A percentile compares a stretch with the other conserved stretches of the same genome.
Evolutionary conservation across 2,888 invertebrate genomes (phyloP).

Genomic region (Eupelmus urozonus): DNA sequence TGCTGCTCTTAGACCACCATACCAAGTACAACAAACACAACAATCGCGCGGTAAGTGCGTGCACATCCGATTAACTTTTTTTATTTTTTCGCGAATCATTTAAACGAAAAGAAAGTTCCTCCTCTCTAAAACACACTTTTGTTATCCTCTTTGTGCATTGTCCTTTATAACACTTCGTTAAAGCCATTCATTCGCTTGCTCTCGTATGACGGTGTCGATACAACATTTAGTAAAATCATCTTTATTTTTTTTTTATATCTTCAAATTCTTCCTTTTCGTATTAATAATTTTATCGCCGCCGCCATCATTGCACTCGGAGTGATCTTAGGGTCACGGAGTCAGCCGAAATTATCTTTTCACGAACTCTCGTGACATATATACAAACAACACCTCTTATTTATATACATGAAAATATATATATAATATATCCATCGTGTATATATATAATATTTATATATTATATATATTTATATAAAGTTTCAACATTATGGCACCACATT

Average conservation of each 20-base stretch:
- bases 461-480: slow-evolving; percentile 73
- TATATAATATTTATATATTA: slow-evolving; percentile 63
- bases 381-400: slow-evolving; percentile 76
- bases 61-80: slow-evolving; percentile 42
- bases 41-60: slow-evolving; percentile 62
- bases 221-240: slow-evolving; percentile 35
- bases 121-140: slow-evolving; percentile 17
- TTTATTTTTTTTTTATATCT: slow-evolving; percentile 12
- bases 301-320: slow-evolving; percentile 57
- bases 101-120: slow-evolving; percentile 34
- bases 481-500: slow-evolving; percentile 75
- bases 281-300: slow-evolving; percentile 34
- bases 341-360: slow-evolving; percentile 3
- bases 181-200: slow-evolving; percentile 54
- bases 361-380: slow-evolving; percentile 70
- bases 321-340: slow-evolving; percentile 50
- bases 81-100: slow-evolving; percentile 5
- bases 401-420: slow-evolving; percentile 64
- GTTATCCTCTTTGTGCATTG: slow-evolving; percentile 41
- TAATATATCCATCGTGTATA: slow-evolving; percentile 61
- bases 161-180: slow-evolving; percentile 41
- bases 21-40: slow-evolving; percentile 71
- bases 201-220: slow-evolving; percentile 38
- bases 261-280: slow-evolving; percentile 15
- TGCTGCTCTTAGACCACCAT: slow-evolving; percentile 73